phyloP scores from a whole-genome alignment of 2,113 vertebrate species.

The Puffinus mauretanicus region DNA sequence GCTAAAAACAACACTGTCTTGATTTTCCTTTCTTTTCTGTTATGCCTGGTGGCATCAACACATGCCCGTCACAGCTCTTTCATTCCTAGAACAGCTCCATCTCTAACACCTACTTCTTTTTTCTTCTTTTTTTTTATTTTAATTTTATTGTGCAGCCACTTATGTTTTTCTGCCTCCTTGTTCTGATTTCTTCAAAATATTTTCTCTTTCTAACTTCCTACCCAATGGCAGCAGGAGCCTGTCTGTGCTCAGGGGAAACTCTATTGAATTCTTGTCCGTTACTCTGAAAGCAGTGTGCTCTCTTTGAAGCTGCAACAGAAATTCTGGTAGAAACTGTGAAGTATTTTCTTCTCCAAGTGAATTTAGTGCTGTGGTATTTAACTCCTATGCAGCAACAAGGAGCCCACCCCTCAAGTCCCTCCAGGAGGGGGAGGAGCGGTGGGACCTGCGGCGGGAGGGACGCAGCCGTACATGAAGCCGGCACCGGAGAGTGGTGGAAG shows the following conservation, averaged over 20 bases:
- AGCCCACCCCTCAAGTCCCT: neutral
- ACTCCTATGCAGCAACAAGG: neutral
- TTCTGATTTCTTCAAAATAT: neutral
- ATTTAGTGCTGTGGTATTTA: neutral
- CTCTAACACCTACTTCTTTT: neutral
- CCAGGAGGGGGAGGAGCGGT: neutral
- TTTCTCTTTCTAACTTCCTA: neutral
- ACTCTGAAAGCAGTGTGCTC: neutral
- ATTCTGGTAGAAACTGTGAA: neutral
- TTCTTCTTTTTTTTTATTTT: neutral
- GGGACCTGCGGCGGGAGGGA: neutral
- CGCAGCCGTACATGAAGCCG: fast-evolving
- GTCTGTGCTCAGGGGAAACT: neutral
- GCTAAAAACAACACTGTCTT: neutral
- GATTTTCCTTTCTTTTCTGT: slow-evolving; percentile 46
- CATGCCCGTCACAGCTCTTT: slow-evolving; percentile 39
- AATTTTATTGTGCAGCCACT: neutral
- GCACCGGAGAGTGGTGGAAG: fast-evolving
- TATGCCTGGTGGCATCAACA: slow-evolving; percentile 71
- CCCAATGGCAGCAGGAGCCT: neutral
- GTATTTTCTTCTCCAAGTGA: neutral
- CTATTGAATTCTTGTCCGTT: neutral
- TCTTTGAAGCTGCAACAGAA: neutral
- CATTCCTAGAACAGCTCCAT: slow-evolving; percentile 36
- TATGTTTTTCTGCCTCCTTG: neutral